Base-by-base conservation (phyloP, 2,888 invertebrate genomes). In the Napeogenes sylphis region DNA sequence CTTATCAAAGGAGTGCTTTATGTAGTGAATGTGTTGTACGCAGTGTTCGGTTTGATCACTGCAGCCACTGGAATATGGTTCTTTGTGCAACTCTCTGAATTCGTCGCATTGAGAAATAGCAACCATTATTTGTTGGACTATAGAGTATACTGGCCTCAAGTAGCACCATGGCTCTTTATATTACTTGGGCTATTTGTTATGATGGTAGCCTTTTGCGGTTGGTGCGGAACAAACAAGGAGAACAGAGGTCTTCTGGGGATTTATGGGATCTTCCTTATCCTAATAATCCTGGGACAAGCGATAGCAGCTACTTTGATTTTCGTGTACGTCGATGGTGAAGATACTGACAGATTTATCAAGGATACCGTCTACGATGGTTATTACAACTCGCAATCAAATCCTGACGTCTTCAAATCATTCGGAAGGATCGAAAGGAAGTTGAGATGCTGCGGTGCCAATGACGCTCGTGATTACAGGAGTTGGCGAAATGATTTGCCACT, bases 111-210 rank as follows among this genome's bases (percentile, higher is more conserved):
- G 65, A 79, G 90, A 71, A 90, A 90, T 70, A 86, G 79, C 66
- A 90, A 90, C 79, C 90, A 90, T 63, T 90, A 90, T 58, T 65
- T 90, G 46, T 62, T 90, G 76, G 90, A 90, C 80, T 90, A 90
- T 71, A 75, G 90, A 58, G 75, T 90, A 55, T 90, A 90, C 75
- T 90, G 90, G 90, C 90, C 90, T 2, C 90, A 90, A 66, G 87
- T 86, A 2, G 89, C 87, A 59, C 90, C 90, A 83, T 90, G 90
- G 90, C 80, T 90, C 69, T 90, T 90, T 73, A 90, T 90, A 56
- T 58, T 90, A 0, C 76, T 87, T 5, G 90, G 89, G 38, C 63
- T 90, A 54, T 83, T 82, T 67, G 80, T 90, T 45, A 83, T 90
- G 81, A 77, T 85, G 66, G 82, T 90, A 45, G 78, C 90, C 0